These are phyloP conservation scores for Clavelina lepadiformis DNA, from an alignment of 23 tunicate genomes.

Conservation along the genomic window DNA sequence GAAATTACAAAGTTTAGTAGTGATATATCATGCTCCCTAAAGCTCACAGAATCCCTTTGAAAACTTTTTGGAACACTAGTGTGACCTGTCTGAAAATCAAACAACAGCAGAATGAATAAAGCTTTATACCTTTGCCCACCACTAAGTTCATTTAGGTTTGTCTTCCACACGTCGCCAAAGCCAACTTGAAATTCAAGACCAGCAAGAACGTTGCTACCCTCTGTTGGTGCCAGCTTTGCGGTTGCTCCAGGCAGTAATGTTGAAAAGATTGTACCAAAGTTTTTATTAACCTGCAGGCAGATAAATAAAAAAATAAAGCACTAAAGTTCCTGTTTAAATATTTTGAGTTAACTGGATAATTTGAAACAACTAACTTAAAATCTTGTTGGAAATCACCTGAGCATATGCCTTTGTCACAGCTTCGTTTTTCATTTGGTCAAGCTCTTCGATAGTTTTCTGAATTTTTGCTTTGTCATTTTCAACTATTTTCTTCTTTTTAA, in stretches of 20 bases:
- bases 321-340: neutral
- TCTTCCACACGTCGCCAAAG: conserved; percentile 96
- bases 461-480: conserved; percentile 70
- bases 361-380: neutral
- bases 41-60: too few relatives aligned
- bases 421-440: conserved; percentile 81
- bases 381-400: conserved; percentile 32
- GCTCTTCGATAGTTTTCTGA: conserved; percentile 63
- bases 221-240: conserved; percentile 91
- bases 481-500: conserved; percentile 69
- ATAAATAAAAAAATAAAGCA: neutral
- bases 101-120: too few relatives aligned
- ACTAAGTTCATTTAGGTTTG: conserved; percentile 83
- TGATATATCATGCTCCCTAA: too few relatives aligned
- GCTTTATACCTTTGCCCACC: conserved; percentile 82
- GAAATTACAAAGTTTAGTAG: too few relatives aligned
- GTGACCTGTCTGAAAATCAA: too few relatives aligned
- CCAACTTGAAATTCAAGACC: conserved; percentile 95
- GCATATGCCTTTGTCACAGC: conserved; percentile 89
- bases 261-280: conserved; percentile 82
- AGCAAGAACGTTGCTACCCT: conserved; percentile 88
- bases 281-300: conserved; percentile 68
- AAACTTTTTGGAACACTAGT: too few relatives aligned
- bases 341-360: neutral
- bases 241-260: conserved; percentile 95